Conservation (phyloP, 2,888 invertebrate species). For the Heliconius ethilla region DNA sequence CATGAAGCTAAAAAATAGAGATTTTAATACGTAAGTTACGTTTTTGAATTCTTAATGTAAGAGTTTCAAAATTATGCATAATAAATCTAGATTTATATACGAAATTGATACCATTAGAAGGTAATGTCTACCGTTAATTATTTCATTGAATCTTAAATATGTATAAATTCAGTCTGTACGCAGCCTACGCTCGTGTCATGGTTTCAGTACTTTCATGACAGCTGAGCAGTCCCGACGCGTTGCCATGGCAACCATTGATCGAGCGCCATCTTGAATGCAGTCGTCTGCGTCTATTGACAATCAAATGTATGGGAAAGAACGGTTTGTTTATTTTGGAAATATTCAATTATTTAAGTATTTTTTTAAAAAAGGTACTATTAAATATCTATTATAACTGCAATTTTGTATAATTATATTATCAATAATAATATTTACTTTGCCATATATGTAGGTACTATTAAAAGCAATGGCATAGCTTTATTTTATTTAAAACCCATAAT, state of each 20-base stretch:
- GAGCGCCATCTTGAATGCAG: constrained; percentile 74
- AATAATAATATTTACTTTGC: too few relatives aligned
- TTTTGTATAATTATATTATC: too few relatives aligned
- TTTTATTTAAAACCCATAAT: neutral
- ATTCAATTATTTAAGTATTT: neutral
- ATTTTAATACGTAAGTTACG: too few relatives aligned
- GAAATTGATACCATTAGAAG: too few relatives aligned
- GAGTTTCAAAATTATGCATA: too few relatives aligned
- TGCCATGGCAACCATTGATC: constrained; percentile 77
- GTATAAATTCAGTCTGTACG: neutral
- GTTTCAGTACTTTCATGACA: constrained; percentile 66
- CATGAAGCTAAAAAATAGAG: too few relatives aligned
- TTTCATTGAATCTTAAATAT: too few relatives aligned
- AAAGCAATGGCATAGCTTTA: neutral
- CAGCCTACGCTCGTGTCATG: constrained; percentile 53
- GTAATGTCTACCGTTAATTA: too few relatives aligned
- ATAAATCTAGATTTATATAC: too few relatives aligned
- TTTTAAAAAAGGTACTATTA: neutral
- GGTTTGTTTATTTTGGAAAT: constrained; percentile 8
- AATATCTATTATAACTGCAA: neutral
- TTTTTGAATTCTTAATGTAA: too few relatives aligned
- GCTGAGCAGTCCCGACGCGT: constrained; percentile 72
- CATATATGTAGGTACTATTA: neutral
- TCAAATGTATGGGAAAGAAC: constrained; percentile 33
- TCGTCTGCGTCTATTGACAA: constrained; percentile 62